Evolutionary conservation across 2,797 vertebrate genomes (phyloP).

Genomic region (Antennarius maculatus): DNA sequence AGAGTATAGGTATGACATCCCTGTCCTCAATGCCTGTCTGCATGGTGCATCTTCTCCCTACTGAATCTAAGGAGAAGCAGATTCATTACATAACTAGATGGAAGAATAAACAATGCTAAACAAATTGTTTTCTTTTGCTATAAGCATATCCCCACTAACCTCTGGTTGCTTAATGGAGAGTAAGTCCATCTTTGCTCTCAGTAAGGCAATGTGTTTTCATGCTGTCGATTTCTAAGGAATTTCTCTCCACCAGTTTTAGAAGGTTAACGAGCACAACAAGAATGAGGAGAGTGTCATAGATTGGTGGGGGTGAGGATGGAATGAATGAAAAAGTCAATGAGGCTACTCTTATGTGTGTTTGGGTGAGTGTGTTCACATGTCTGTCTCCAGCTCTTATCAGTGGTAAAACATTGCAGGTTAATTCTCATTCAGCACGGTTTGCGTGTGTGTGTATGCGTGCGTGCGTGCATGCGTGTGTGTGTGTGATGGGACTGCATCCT

Average conservation of each 20-base stretch:
- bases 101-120: conserved; percentile 37
- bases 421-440: conserved; percentile 63
- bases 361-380: conserved; percentile 31
- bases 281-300: conserved; percentile 20
- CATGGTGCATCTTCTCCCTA: conserved; percentile 23
- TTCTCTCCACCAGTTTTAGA: conserved; percentile 23
- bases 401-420: conserved; percentile 60
- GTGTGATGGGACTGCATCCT: conserved; percentile 51
- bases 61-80: conserved; percentile 23
- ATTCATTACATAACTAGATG: conserved; percentile 16
- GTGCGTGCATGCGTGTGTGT: conserved; percentile 8
- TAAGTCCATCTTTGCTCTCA: conserved; percentile 13
- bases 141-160: conserved; percentile 12
- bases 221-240: not conserved
- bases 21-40: conserved; percentile 32
- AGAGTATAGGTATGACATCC: conserved; percentile 32
- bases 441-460: conserved; percentile 26
- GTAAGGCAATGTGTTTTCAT: conserved; percentile 27
- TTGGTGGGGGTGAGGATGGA: conserved; percentile 27
- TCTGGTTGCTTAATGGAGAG: conserved; percentile 16
- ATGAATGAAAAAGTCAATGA: conserved; percentile 69
- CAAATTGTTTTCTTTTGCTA: conserved; percentile 14
- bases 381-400: conserved; percentile 63
- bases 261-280: conserved; percentile 40
- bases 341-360: conserved; percentile 53